Conservation (phyloP, 2,113 vertebrate species). For the Mionectes macconnelli region DNA sequence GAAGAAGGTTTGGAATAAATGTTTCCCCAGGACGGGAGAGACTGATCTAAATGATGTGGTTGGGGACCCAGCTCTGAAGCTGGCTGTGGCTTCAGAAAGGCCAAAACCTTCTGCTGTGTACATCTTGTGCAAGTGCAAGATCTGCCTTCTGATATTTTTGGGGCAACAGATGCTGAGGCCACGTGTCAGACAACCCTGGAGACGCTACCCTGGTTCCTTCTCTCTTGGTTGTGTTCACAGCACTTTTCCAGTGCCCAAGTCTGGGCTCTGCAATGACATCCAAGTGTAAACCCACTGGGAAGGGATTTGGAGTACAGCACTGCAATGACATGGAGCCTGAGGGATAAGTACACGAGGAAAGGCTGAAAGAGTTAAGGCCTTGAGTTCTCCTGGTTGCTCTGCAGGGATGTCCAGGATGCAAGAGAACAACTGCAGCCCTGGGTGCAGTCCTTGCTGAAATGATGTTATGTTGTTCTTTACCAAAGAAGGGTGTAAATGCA, state of each 20-base stretch:
- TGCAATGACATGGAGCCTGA: not conserved
- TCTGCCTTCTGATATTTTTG: not conserved
- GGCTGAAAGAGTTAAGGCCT: not conserved
- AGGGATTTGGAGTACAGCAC: not conserved
- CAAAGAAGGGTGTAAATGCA: not conserved
- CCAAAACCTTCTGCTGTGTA: not conserved
- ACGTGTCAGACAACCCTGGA: conserved; percentile 19
- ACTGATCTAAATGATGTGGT: not conserved
- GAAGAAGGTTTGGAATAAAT: not conserved
- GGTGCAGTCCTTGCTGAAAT: not conserved
- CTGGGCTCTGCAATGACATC: not conserved
- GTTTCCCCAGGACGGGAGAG: not conserved
- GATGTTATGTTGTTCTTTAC: not conserved
- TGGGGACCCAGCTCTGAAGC: not conserved
- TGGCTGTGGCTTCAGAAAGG: not conserved
- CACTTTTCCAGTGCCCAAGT: not conserved
- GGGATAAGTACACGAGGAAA: not conserved
- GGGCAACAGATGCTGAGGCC: conserved; percentile 18
- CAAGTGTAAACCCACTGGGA: not conserved
- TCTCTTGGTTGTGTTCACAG: not conserved
- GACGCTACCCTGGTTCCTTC: not conserved
- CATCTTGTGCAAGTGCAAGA: not conserved
- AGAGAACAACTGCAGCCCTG: not conserved
- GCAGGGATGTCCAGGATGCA: not conserved
- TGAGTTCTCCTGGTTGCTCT: not conserved